Evolutionary conservation across 2,888 invertebrate genomes (phyloP).

Genomic region (Apotomis betuletana): DNA sequence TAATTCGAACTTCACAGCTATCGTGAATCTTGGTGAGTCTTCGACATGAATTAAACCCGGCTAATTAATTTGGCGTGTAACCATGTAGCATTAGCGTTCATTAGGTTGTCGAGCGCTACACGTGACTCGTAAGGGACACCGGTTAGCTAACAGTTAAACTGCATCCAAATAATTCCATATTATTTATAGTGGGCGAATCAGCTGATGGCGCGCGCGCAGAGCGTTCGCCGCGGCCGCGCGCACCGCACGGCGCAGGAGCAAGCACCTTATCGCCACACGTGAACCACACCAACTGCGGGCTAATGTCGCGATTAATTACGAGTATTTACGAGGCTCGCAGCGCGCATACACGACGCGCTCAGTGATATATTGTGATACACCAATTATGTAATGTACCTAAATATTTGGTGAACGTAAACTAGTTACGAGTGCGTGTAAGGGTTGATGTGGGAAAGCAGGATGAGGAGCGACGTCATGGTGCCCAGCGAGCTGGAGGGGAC

Average conservation of each 20-base stretch:
- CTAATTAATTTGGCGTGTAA: constrained; percentile 20
- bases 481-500: constrained; percentile 85
- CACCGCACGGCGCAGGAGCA: constrained; percentile 45
- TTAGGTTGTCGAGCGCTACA: constrained; percentile 20
- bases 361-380: constrained; percentile 40
- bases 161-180: constrained; percentile 74
- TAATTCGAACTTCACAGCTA: background rate
- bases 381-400: constrained; percentile 36
- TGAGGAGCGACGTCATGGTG: constrained; percentile 80
- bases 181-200: constrained; percentile 80
- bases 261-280: constrained; percentile 52
- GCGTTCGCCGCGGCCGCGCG: constrained; percentile 48
- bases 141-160: constrained; percentile 56
- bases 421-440: constrained; percentile 18
- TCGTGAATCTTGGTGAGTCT: background rate
- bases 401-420: constrained; percentile 30
- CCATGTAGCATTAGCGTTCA: constrained; percentile 7
- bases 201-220: constrained; percentile 61
- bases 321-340: constrained; percentile 34
- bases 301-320: constrained; percentile 35
- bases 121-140: constrained; percentile 38
- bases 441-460: constrained; percentile 56
- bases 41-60: constrained; percentile 2
- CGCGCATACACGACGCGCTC: constrained; percentile 32
- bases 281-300: constrained; percentile 49